These are phyloP conservation scores for Lumbricus terrestris DNA, from an alignment of 2,888 invertebrate genomes.

Conservation along the genomic window DNA sequence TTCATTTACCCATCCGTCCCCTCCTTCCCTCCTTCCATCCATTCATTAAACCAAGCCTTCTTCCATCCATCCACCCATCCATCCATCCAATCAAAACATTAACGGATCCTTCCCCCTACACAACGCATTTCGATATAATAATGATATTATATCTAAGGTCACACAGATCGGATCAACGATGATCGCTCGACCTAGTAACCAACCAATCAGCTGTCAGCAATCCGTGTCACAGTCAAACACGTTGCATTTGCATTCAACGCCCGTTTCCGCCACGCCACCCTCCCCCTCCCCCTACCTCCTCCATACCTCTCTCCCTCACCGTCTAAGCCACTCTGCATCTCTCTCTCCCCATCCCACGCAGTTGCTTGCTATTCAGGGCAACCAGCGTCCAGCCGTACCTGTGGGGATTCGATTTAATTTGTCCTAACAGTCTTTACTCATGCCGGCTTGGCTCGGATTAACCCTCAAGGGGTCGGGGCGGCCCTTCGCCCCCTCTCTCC, in stretches of 20 bases:
- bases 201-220: not conserved
- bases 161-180: not conserved
- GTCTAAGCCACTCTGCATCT: not conserved
- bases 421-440: slow-evolving; percentile 3
- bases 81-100: no score
- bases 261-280: not conserved
- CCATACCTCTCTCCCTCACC: not conserved
- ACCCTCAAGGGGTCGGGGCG: not conserved
- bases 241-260: not conserved
- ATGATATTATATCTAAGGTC: not conserved
- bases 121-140: no score
- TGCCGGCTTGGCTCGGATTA: slow-evolving; percentile 3
- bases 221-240: not conserved
- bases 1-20: no score
- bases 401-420: slow-evolving; percentile 3
- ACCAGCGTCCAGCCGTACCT: not conserved
- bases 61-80: no score
- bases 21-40: no score
- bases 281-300: not conserved
- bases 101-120: not conserved
- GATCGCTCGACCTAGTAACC: not conserved
- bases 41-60: no score
- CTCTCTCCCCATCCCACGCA: not conserved
- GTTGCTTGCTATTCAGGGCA: not conserved
- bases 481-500: not conserved